Evolutionary conservation across 1,140 invertebrate genomes (phyloP).

Genomic region (Neocloeon triangulifer): DNA sequence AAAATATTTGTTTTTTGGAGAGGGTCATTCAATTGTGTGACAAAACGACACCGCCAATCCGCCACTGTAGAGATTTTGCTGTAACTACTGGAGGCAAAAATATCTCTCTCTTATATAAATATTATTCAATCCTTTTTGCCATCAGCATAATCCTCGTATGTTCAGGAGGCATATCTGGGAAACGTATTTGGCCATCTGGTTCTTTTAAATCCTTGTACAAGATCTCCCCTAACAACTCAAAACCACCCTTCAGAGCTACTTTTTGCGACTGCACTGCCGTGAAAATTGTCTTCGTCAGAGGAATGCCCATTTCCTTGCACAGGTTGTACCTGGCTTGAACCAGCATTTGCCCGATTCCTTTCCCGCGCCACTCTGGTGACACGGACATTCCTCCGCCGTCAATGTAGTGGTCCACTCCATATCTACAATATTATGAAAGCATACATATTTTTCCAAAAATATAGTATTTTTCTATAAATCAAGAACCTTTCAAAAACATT

Average conservation of each 20-base stretch:
- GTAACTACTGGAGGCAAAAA: too few relatives aligned
- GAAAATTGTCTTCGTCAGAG: not conserved
- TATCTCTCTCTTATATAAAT: too few relatives aligned
- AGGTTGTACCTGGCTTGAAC: constrained; percentile 1
- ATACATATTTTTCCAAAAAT: too few relatives aligned
- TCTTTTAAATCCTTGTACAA: not conserved
- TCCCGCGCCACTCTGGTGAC: not conserved
- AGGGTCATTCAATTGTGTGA: too few relatives aligned
- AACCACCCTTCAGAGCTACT: not conserved
- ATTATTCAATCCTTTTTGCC: too few relatives aligned
- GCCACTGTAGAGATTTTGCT: too few relatives aligned
- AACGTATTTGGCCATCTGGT: not conserved
- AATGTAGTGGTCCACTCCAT: not conserved
- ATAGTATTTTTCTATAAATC: too few relatives aligned
- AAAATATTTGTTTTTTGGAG: too few relatives aligned
- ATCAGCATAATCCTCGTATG: too few relatives aligned
- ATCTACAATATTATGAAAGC: too few relatives aligned
- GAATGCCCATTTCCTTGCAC: not conserved
- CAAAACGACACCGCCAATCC: too few relatives aligned
- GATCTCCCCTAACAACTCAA: not conserved
- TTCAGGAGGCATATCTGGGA: not conserved
- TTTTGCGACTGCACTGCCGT: not conserved
- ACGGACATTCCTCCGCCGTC: not conserved
- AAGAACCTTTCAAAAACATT: too few relatives aligned
- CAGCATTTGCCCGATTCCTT: not conserved